Percentiles rank a stretch among this genome's conserved stretches.
phyloP scores from a whole-genome alignment of 2,888 invertebrate species.

The Brachylomia viminalis region DNA sequence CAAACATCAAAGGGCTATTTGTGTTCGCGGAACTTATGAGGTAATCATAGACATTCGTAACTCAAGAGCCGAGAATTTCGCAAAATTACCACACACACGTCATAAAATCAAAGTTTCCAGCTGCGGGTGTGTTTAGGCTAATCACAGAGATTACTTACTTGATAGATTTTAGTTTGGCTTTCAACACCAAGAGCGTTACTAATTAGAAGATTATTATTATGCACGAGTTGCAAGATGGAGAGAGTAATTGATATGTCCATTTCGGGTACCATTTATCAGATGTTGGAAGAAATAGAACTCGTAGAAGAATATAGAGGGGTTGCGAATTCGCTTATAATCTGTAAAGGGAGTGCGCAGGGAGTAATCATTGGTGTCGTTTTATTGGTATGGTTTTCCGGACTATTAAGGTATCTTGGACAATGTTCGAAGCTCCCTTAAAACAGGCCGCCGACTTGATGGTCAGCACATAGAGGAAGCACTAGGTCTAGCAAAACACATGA shows the following conservation, averaged over 20 bases:
- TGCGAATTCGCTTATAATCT: neutral
- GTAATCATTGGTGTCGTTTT: neutral
- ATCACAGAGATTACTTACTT: conserved; percentile 55
- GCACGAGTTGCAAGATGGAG: conserved; percentile 9
- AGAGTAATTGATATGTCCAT: conserved; percentile 7
- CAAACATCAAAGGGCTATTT: conserved; percentile 62
- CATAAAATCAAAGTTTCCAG: conserved; percentile 58
- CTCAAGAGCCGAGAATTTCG: conserved; percentile 58
- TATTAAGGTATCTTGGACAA: neutral
- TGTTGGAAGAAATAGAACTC: neutral
- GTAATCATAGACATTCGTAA: conserved; percentile 60
- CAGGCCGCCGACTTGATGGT: conserved; percentile 22
- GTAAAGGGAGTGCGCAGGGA: neutral
- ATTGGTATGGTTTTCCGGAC: neutral
- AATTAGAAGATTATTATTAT: conserved; percentile 14
- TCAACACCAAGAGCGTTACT: conserved; percentile 20
- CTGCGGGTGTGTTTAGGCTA: conserved; percentile 52
- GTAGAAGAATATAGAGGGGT: neutral
- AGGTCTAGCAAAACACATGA: conserved; percentile 62
- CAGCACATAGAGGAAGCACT: conserved; percentile 47
- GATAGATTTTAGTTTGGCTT: conserved; percentile 50
- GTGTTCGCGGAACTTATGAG: conserved; percentile 59
- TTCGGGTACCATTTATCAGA: neutral
- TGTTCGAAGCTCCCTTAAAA: neutral
- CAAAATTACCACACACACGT: conserved; percentile 62